Percentiles rank a stretch among this genome's conserved stretches.
Conservation (phyloP, 1,140 invertebrate species). For the Drosophila pandora region DNA sequence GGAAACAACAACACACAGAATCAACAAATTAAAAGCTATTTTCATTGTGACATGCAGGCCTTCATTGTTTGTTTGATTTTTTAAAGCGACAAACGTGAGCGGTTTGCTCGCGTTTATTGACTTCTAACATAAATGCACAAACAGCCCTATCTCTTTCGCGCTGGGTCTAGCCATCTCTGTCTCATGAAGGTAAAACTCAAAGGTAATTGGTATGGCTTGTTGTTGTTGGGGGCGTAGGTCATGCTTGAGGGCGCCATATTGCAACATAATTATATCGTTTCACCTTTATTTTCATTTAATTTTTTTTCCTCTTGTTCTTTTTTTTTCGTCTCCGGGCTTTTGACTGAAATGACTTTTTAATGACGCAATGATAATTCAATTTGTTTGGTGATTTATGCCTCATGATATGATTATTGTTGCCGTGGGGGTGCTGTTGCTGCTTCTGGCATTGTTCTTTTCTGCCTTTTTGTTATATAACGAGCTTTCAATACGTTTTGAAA, state of each 20-base stretch:
- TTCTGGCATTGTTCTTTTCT: conserved; percentile 32
- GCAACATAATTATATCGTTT: conserved; percentile 80
- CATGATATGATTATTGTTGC: conserved; percentile 54
- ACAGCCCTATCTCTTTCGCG: conserved; percentile 2
- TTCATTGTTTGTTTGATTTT: conserved; percentile 32
- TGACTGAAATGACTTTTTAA: conserved; percentile 73
- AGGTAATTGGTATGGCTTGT: conserved; percentile 44
- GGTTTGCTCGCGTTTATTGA: conserved; percentile 7
- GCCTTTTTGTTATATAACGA: conserved; percentile 59
- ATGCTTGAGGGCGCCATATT: conserved; percentile 77
- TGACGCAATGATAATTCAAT: conserved; percentile 82
- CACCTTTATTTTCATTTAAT: conserved; percentile 68
- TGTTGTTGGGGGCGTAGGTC: conserved; percentile 67
- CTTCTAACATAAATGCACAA: conserved; percentile 10
- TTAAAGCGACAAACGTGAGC: conserved; percentile 22
- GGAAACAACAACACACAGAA: conserved; percentile 23
- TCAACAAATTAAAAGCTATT: conserved; percentile 28
- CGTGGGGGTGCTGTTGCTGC: conserved; percentile 6
- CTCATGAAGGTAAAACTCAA: conserved; percentile 12
- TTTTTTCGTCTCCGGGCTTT: conserved; percentile 23
- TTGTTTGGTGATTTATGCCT: conserved; percentile 76
- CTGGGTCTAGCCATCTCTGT: not conserved
- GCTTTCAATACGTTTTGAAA: conserved; percentile 71
- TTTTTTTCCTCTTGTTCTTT: conserved; percentile 21
- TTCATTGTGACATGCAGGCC: conserved; percentile 41